Conservation (phyloP, 2,797 vertebrate species). For the Enteromius trimaculatus region DNA sequence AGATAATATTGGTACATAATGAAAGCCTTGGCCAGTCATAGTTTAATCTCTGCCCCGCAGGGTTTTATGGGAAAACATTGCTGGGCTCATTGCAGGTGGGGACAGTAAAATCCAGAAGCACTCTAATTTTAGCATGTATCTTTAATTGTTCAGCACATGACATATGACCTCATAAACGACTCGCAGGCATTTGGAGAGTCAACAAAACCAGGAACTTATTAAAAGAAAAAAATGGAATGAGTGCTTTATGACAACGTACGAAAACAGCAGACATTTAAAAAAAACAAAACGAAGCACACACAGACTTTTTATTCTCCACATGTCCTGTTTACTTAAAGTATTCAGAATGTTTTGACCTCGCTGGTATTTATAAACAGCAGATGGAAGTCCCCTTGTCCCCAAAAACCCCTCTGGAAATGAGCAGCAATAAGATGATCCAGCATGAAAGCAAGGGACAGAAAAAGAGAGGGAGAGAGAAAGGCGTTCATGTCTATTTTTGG, state of each 20-base stretch:
- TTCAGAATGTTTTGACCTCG: slow-evolving; percentile 57
- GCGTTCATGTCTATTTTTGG: slow-evolving; percentile 48
- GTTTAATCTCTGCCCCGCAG: slow-evolving; percentile 24
- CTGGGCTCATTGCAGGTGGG: slow-evolving; percentile 46
- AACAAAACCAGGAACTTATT: slow-evolving; percentile 39
- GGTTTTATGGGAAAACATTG: slow-evolving; percentile 51
- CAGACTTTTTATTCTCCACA: slow-evolving; percentile 49
- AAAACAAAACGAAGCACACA: slow-evolving; percentile 40
- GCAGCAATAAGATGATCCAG: slow-evolving; percentile 38
- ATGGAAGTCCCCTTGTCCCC: slow-evolving; percentile 64
- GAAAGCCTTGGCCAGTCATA: slow-evolving; percentile 23
- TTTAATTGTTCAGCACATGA: slow-evolving; percentile 60
- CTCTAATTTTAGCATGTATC: slow-evolving; percentile 55
- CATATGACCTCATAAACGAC: slow-evolving; percentile 59
- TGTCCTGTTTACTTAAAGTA: slow-evolving; percentile 62
- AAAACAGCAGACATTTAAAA: slow-evolving; percentile 52
- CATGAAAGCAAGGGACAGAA: background rate
- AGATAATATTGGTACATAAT: slow-evolving; percentile 35
- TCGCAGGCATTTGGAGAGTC: slow-evolving; percentile 41
- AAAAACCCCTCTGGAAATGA: slow-evolving; percentile 52
- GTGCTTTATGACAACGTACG: slow-evolving; percentile 39
- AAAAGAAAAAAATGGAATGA: slow-evolving; percentile 38
- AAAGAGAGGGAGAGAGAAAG: slow-evolving; percentile 31
- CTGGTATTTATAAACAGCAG: slow-evolving; percentile 64
- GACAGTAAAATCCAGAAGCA: slow-evolving; percentile 55